Evolutionary conservation across 2,797 vertebrate species (phyloP).

Genomic region (Lerista edwardsae): DNA sequence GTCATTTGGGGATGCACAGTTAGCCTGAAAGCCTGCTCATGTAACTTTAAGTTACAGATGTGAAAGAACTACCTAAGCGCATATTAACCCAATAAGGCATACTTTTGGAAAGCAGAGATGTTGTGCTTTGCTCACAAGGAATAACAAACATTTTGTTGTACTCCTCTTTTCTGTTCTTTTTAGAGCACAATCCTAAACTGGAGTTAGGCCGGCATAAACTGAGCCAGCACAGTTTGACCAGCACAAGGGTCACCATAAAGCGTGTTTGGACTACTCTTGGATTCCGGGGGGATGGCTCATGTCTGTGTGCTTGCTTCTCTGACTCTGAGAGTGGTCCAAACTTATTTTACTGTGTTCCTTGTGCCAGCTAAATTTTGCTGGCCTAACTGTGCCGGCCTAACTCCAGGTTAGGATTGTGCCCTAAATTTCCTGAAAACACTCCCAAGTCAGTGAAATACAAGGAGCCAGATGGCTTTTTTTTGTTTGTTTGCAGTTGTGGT

Average conservation of each 20-base stretch:
- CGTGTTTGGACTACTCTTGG: no score
- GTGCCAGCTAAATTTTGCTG: no score
- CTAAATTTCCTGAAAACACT: not conserved
- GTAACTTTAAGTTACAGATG: not conserved
- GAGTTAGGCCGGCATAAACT: no score
- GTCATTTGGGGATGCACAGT: not conserved
- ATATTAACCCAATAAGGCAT: not conserved
- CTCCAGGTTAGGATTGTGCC: no score
- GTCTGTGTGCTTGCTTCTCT: no score
- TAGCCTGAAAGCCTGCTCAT: not conserved
- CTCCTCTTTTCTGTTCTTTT: not conserved
- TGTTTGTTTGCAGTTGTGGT: not conserved
- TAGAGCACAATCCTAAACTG: no score
- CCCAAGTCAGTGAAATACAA: not conserved
- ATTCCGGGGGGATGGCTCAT: no score
- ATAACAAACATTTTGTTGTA: not conserved
- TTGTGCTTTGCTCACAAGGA: not conserved
- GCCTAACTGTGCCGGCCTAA: no score
- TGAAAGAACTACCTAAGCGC: not conserved
- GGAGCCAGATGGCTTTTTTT: not conserved
- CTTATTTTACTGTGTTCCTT: no score
- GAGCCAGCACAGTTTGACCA: no score
- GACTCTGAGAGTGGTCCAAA: no score
- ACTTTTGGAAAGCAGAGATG: not conserved
- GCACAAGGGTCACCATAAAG: no score